phyloP scores from a whole-genome alignment of 2,113 vertebrate genomes.

The Gallinago paraguaiae region DNA sequence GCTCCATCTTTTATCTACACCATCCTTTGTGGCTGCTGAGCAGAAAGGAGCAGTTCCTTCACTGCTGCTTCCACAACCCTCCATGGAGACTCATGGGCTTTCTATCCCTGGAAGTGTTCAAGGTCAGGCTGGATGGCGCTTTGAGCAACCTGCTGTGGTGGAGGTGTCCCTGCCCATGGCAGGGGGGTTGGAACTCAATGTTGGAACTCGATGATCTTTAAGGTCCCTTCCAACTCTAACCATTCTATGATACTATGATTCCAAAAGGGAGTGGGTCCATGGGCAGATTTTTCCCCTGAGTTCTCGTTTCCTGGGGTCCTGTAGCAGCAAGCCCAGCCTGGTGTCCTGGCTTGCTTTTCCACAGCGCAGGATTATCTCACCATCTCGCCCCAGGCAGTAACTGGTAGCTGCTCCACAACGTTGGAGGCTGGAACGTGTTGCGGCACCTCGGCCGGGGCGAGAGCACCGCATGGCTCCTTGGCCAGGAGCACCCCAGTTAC shows the following conservation, averaged over 20 bases:
- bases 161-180: no score
- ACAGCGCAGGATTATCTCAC: conserved; percentile 36
- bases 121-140: no score
- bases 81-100: neutral
- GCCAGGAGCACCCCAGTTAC: neutral
- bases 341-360: conserved; percentile 34
- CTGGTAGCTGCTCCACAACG: conserved; percentile 8
- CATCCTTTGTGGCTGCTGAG: rapidly evolving
- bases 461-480: conserved; percentile 2
- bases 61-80: neutral
- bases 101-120: neutral
- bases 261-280: neutral
- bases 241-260: no score
- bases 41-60: neutral
- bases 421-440: conserved; percentile 23
- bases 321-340: conserved; percentile 40
- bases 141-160: no score
- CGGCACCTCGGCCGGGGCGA: neutral
- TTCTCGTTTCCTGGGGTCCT: conserved; percentile 49
- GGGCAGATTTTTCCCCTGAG: neutral
- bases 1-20: neutral
- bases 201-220: no score
- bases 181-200: no score
- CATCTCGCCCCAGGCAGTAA: conserved; percentile 3
- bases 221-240: no score